Evolutionary conservation across 2,888 invertebrate species (phyloP).

Genomic region (Temnothorax unifasciatus): DNA sequence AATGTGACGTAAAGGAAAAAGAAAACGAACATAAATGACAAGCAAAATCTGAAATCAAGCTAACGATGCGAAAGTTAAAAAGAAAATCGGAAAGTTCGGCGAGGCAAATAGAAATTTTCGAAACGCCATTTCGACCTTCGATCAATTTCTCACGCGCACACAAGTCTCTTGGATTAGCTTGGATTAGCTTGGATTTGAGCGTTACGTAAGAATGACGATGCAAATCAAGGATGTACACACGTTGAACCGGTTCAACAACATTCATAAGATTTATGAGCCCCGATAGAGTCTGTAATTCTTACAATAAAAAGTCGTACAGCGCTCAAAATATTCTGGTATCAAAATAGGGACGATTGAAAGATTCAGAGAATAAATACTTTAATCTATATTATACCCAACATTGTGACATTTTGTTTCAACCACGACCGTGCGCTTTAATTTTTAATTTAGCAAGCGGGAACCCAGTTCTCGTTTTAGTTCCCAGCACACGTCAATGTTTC

Average conservation of each 20-base stretch:
- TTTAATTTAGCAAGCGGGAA: conserved; percentile 23
- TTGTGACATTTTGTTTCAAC: conserved; percentile 30
- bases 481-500: conserved; percentile 24
- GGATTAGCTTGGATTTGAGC: conserved; percentile 64
- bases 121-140: conserved; percentile 62
- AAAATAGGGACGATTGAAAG: conserved; percentile 2
- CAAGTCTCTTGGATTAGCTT: conserved; percentile 30
- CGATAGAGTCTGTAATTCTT: conserved; percentile 30
- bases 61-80: neutral
- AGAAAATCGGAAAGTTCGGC: neutral
- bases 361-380: neutral
- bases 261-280: conserved; percentile 54
- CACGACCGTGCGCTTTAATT: conserved; percentile 20
- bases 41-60: neutral
- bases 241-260: conserved; percentile 65
- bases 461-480: conserved; percentile 28
- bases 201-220: conserved; percentile 71
- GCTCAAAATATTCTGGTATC: neutral
- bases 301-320: neutral
- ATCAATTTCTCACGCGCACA: conserved; percentile 57
- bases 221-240: conserved; percentile 73
- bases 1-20: neutral
- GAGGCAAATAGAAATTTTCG: conserved; percentile 56
- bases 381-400: conserved; percentile 2
- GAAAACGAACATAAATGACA: neutral